A percentile compares a stretch with the other conserved stretches of the same genome.
Evolutionary conservation across 1,140 invertebrate genomes (phyloP).

Genomic region (Papilio polyxenes): DNA sequence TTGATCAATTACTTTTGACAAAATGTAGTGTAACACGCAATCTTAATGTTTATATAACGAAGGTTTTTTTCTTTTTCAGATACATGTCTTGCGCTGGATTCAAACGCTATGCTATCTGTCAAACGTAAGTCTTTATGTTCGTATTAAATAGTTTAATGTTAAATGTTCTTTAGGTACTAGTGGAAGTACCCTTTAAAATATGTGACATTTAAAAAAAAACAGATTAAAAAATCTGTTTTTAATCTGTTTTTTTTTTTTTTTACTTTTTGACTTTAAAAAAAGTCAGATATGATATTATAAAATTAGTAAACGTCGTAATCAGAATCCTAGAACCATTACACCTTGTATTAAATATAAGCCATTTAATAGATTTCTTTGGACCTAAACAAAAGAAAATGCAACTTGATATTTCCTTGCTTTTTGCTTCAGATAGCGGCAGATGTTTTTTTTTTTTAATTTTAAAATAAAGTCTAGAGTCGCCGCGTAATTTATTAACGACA

Average conservation of each 20-base stretch:
- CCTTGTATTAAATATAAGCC: not conserved
- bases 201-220: too few relatives aligned
- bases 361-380: not conserved
- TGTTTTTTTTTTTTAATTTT: not conserved
- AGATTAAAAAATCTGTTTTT: too few relatives aligned
- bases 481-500: not conserved
- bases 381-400: not conserved
- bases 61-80: conserved; percentile 60
- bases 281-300: too few relatives aligned
- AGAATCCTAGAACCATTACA: not conserved
- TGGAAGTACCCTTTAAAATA: too few relatives aligned
- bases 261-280: too few relatives aligned
- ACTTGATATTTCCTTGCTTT: not conserved
- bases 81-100: conserved; percentile 75
- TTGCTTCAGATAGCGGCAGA: not conserved
- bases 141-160: not conserved
- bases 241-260: too few relatives aligned
- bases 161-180: too few relatives aligned
- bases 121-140: conserved; percentile 58
- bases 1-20: too few relatives aligned
- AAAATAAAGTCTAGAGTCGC: not conserved
- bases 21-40: not conserved
- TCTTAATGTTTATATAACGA: conserved; percentile 2
- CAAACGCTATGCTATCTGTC: conserved; percentile 69
- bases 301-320: not conserved